Evolutionary conservation across 2,797 vertebrate species (phyloP), one percentile per base, ranked within the genome.

Genomic region (Antrozous pallidus): DNA sequence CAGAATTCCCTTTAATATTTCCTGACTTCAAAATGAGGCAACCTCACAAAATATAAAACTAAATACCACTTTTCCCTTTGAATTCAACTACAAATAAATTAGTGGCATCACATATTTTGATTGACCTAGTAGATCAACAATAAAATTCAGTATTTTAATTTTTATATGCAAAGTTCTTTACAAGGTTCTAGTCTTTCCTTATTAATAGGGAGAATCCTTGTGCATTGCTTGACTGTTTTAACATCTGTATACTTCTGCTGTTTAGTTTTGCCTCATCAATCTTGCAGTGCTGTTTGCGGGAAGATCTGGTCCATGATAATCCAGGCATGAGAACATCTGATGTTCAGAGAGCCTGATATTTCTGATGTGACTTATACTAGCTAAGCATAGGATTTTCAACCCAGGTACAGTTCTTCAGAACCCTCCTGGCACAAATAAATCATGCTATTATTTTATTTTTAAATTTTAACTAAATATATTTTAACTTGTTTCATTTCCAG

Each of bases 231-330:
- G 31, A 47, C 31, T 47, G 17, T 85, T 94, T 86, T 49, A 94
- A 83, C 26, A 91, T 80, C 75, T 93, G 75, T n/a, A 56, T 45
- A 78, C 20, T 71, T 95, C 67, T 77, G 38, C 36, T 77, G 40
- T 84, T 91, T 80, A 77, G 45, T 80, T 90, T 82, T 92, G 56
- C 31, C 38, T 96, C 79, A 93, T 95, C 54, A 94, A 26, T 95
- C 67, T 94, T 94, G 36, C 2, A 65, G 9, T 56, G 33, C 28
- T 91, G 1, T 90, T 94, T 63, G 20, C 47, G 73, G 28, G 38
- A 83, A 95, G 40, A 84, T 63, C 28, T 77, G 61, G 93, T 87
- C n/a, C 20, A 58, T 69, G 49, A 67, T 73, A 94, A 91, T 70
- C 28, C 49, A 93, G 17, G 33, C 49, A 54, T 78, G 16, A 88